Evolutionary conservation across 2,888 invertebrate species (phyloP).

Genomic region (Epinotia nisella): DNA sequence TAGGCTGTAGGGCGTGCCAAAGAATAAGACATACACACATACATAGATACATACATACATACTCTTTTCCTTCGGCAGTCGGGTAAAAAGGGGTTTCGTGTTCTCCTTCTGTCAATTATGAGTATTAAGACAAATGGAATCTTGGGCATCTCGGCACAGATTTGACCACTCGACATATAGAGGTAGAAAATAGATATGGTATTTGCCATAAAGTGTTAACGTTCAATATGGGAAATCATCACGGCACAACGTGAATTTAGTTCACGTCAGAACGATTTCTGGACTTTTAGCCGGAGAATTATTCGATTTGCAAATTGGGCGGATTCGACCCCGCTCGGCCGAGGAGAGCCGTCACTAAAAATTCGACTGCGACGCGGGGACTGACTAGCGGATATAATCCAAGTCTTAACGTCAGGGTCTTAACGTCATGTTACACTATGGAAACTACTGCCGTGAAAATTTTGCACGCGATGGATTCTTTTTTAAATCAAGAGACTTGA

Average conservation of each 20-base stretch:
- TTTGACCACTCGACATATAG: no score
- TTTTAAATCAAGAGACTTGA: not conserved
- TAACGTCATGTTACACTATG: not conserved
- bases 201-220: not conserved
- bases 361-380: slow-evolving; percentile 22
- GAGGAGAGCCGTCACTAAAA: slow-evolving; percentile 15
- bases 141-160: no score
- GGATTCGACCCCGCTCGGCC: slow-evolving; percentile 11
- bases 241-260: not conserved
- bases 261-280: slow-evolving; percentile 25
- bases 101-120: no score
- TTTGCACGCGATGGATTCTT: not conserved
- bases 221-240: not conserved
- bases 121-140: no score
- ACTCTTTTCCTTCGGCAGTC: no score
- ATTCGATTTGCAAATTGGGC: slow-evolving; percentile 32
- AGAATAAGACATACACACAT: no score
- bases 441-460: not conserved
- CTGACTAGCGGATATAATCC: slow-evolving; percentile 16
- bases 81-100: no score
- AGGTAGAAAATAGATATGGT: not conserved
- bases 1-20: no score
- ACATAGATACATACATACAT: no score
- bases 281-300: slow-evolving; percentile 22
- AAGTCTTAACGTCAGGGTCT: slow-evolving; percentile 5